These are phyloP conservation scores for Salpingus planirostris DNA, from an alignment of 2,888 invertebrate genomes.

Conservation along the genomic window DNA sequence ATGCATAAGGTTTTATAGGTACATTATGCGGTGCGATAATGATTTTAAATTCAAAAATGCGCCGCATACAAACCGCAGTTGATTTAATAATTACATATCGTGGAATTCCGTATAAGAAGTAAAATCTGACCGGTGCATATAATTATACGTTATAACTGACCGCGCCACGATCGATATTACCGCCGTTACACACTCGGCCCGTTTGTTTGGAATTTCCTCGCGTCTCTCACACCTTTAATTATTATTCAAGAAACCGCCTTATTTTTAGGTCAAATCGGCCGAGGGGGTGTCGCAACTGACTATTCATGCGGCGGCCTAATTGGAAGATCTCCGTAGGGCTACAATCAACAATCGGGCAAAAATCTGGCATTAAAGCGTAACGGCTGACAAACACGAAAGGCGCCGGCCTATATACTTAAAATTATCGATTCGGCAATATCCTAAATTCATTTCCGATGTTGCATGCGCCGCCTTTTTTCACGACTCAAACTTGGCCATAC, in stretches of 20 bases:
- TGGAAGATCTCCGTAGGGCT: too few species aligned
- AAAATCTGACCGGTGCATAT: slow-evolving; percentile 17
- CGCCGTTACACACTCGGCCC: too few species aligned
- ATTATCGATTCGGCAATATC: background rate
- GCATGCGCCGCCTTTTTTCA: background rate
- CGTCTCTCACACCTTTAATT: too few species aligned
- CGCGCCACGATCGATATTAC: slow-evolving; percentile 10
- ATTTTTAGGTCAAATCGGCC: too few species aligned
- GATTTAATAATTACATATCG: slow-evolving; percentile 7
- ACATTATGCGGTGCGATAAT: background rate
- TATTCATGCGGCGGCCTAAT: too few species aligned
- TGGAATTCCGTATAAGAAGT: slow-evolving; percentile 1
- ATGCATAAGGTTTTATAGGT: slow-evolving; percentile 4
- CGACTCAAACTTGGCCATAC: slow-evolving; percentile 7
- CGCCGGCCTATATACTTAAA: background rate
- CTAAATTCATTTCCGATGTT: background rate
- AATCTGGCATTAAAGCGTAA: too few species aligned
- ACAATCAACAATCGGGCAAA: too few species aligned
- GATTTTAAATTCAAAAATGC: slow-evolving; percentile 5
- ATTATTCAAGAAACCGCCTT: too few species aligned
- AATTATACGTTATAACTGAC: slow-evolving; percentile 20
- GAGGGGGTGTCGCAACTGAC: too few species aligned
- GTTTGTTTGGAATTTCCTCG: too few species aligned
- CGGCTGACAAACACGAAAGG: background rate
- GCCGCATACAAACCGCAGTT: slow-evolving; percentile 5